phyloP scores from a whole-genome alignment of 2,888 invertebrate species.

The Criorhina ranunculi region DNA sequence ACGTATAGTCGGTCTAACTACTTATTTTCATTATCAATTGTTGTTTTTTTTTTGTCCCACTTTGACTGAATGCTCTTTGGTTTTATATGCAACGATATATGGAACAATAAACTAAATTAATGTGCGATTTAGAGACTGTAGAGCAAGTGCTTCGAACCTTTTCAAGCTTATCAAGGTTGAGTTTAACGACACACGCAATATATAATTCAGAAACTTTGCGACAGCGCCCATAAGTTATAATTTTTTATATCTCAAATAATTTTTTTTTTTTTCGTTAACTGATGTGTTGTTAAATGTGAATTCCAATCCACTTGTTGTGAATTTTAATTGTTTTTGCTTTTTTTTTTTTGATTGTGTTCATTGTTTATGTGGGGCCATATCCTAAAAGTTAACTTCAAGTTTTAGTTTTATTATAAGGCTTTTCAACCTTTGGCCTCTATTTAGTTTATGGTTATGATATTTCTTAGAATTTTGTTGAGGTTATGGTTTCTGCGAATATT shows the following conservation, averaged over 20 bases:
- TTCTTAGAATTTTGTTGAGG: too few species aligned
- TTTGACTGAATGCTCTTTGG: conserved; percentile 10
- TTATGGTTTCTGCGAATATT: too few species aligned
- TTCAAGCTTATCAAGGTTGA: conserved; percentile 20
- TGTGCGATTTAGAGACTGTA: conserved; percentile 2
- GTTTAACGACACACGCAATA: conserved; percentile 25
- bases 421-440: too few species aligned
- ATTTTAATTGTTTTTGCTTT: not conserved
- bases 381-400: too few species aligned
- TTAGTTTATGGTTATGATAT: too few species aligned
- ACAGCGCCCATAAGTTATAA: not conserved
- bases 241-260: not conserved
- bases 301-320: not conserved
- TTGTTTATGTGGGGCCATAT: not conserved
- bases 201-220: conserved; percentile 6
- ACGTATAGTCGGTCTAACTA: too few species aligned
- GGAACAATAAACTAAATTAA: conserved; percentile 4
- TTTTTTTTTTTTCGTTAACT: not conserved
- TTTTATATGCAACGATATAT: conserved; percentile 9
- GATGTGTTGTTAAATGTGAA: not conserved
- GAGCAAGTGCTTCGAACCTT: conserved; percentile 21
- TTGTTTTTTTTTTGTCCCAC: conserved; percentile 1
- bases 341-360: too few species aligned
- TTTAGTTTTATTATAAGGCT: too few species aligned
- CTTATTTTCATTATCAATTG: too few species aligned